A percentile compares a stretch with the other conserved stretches of the same genome.
These are phyloP conservation scores for Urocolius indicus DNA, from an alignment of 2,113 vertebrate genomes.

Conservation along the genomic window DNA sequence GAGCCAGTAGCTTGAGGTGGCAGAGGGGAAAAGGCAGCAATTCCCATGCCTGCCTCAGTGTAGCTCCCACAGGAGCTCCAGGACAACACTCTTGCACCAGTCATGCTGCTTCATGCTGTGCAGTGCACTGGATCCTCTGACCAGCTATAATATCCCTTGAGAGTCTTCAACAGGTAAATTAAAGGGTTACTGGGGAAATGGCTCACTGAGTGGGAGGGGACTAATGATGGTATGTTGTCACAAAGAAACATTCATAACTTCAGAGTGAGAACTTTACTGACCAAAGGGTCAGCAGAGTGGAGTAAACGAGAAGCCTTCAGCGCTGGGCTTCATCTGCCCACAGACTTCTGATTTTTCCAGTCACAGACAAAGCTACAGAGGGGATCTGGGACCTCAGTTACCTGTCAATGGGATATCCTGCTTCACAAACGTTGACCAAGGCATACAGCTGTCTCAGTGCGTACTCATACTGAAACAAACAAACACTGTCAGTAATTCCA, in stretches of 20 bases:
- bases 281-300: background rate
- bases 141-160: background rate
- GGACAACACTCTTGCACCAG: background rate
- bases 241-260: background rate
- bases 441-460: constrained; percentile 90
- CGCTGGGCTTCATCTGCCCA: background rate
- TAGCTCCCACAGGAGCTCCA: background rate
- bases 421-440: constrained; percentile 92
- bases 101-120: background rate
- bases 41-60: background rate
- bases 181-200: background rate
- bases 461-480: constrained; percentile 88
- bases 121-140: background rate
- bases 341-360: background rate
- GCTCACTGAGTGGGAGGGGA: background rate
- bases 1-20: background rate
- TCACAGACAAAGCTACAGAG: background rate
- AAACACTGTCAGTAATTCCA: background rate
- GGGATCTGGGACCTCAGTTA: constrained; percentile 51
- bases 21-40: background rate
- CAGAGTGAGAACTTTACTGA: background rate
- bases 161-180: background rate
- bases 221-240: background rate
- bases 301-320: background rate
- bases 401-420: constrained; percentile 82